Base-by-base conservation (phyloP, 1,140 invertebrate species). In the Frieseomelitta varia region DNA sequence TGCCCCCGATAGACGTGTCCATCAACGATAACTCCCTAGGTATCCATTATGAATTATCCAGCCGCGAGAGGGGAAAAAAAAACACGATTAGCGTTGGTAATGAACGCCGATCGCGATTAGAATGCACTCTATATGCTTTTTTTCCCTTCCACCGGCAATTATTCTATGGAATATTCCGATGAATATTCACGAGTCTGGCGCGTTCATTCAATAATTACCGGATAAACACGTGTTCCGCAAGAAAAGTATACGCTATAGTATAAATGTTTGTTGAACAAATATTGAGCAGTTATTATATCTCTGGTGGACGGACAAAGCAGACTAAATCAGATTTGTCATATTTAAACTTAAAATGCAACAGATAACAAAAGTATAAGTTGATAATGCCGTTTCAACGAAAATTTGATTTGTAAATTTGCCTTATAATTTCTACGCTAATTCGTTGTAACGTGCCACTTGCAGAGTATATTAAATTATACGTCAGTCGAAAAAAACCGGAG, bases 1-100 rank as follows among this genome's bases (percentile, higher is more conserved):
- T 78, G 61, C 65, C 15, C 53, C 15, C 67, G 85, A 67, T 83
- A 75, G 58, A 88, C 55, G 30, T 81, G 53, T 69, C 63, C 67
- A 73, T 81, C 74, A 34, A 58, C 65, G 65, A 69, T 56, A 69
- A 72, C 19, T 27, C 51, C 67, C 51, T 1, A 4, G 30, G 34
- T 47, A 68, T 47, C 19, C 12, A 47, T 58, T 82, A 56, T 47
- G 63, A 77, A 53, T 56, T 55, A 47, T 4, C 10, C 39, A 47
- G 39, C 39, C 39, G 39, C 8, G 21, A 24, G 27, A 6, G 30
- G 53, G 24, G 73, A 2, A 63, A 82, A n/a, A 82, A 58, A 68
- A 77, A 82, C 34, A 63, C n/a, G 30, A 77, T 68, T 67, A 82
- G 30, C 24, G n/a, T 68, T 82, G n/a, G 3, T 56, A 58, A 82